Evolutionary conservation across 1,140 invertebrate genomes (phyloP).

Genomic region (Lucilia sericata): DNA sequence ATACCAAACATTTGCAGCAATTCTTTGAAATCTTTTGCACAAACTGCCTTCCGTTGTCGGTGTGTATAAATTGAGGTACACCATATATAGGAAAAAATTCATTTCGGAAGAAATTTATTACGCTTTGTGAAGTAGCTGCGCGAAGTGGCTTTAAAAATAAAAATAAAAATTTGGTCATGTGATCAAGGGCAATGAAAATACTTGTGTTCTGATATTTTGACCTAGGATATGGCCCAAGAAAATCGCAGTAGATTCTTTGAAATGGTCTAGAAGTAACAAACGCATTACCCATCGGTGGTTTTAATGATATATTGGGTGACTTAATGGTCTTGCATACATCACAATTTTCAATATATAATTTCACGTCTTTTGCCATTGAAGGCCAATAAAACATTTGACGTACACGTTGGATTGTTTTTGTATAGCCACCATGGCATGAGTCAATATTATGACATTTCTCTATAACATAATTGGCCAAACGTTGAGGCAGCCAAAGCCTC

Average conservation of each 20-base stretch:
- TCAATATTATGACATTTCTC: too few relatives aligned
- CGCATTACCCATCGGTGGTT: neutral
- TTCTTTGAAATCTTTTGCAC: too few relatives aligned
- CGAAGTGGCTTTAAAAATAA: too few relatives aligned
- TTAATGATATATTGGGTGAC: neutral
- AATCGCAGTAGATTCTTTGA: slow-evolving; percentile 12
- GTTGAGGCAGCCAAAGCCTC: slow-evolving; percentile 22
- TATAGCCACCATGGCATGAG: neutral
- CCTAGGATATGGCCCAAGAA: neutral
- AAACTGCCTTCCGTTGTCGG: too few relatives aligned
- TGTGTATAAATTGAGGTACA: too few relatives aligned
- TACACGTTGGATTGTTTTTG: neutral
- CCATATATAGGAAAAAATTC: too few relatives aligned
- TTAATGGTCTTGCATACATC: neutral
- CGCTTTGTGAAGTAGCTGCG: too few relatives aligned
- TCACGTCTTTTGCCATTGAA: neutral
- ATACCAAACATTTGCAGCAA: too few relatives aligned
- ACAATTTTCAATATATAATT: neutral
- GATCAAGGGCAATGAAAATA: neutral
- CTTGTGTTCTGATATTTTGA: neutral
- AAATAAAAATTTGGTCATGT: too few relatives aligned
- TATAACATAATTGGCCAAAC: neutral
- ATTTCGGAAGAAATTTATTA: too few relatives aligned
- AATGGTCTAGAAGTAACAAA: neutral
- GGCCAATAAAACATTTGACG: slow-evolving; percentile 1